Evolutionary conservation across 2,797 vertebrate genomes (phyloP).

Genomic region (Macroramphosus scolopax): DNA sequence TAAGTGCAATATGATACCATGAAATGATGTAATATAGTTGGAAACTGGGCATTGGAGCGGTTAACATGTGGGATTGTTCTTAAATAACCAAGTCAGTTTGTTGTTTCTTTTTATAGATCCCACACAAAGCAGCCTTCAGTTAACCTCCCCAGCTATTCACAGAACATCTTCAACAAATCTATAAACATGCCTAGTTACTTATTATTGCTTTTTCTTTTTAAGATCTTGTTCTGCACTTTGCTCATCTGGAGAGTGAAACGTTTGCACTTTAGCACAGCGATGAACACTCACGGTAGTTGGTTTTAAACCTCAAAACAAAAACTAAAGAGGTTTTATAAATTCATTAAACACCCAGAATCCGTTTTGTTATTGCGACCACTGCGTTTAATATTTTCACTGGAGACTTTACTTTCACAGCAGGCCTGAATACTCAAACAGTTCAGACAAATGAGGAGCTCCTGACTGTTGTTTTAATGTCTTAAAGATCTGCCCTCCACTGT

Average conservation of each 20-base stretch:
- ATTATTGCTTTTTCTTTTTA: constrained; percentile 58
- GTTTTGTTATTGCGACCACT: constrained; percentile 18
- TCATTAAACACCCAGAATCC: constrained; percentile 7
- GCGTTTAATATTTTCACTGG: constrained; percentile 17
- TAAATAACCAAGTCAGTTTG: no score
- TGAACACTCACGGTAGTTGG: background rate
- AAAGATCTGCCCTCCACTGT: constrained; percentile 7
- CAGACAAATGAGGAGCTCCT: constrained; percentile 3
- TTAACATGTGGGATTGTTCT: no score
- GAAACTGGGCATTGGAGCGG: no score
- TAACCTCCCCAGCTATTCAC: background rate
- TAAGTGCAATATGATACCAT: no score
- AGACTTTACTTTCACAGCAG: constrained; percentile 8
- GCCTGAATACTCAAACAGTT: constrained; percentile 14
- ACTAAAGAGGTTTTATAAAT: constrained; percentile 16
- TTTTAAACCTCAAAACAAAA: no score
- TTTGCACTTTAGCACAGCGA: constrained; percentile 20
- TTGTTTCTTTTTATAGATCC: no score
- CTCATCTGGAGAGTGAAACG: constrained; percentile 25
- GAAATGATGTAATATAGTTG: no score
- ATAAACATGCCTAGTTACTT: constrained; percentile 57
- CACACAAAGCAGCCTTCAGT: no score
- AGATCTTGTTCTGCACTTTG: constrained; percentile 60
- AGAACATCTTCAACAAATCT: constrained; percentile 3
- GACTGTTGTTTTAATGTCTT: constrained; percentile 9